Base-by-base conservation (phyloP, 2,113 vertebrate genomes). In the Takifugu flavidus region DNA sequence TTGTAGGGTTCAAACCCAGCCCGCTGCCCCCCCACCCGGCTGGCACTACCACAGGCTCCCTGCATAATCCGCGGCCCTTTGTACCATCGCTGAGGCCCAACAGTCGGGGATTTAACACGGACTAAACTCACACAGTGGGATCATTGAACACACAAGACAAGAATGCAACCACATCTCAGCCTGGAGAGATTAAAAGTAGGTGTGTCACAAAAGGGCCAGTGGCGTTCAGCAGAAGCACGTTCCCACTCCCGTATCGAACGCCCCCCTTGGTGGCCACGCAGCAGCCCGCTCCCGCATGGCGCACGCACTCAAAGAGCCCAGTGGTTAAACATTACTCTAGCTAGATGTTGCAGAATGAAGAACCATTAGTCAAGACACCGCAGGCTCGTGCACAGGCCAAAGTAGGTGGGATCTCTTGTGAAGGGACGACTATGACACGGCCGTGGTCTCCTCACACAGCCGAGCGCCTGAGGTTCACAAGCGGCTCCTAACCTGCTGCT, bases 21-120 rank as follows among this genome's bases (percentile, higher is more conserved):
- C 65, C 39, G 20, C 49, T 10, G 2, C 45, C 52, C 39, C 31
- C 39, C 53, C 27, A 13, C 63, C 61, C 60, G 52, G 55, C 57
- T 67, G 66, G 62, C 68, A 69, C 70, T 49, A 69, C 50, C 70
- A 66, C 63, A 63, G 69, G 69, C 74, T 66, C 57, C 49, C 45
- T 1, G 59, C 49, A 65, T 82, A 89, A 90, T 87, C 87, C 74
- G 13, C 5, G 13, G 50, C 28, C 59, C 74, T 82, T 85, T 77
- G 64, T 79, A 73, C 28, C 42, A 73, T 74, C 49, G 68, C 49
- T 58, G 69, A 69, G 63, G 72, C 70, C 62, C 72, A 72, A 57
- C 34, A 75, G 68, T 53, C 27, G 8, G 71, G 78, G 79, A 79
- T 83, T 81, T n/a, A 75, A 76, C 65, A 70, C 6, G 4, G 39